Evolutionary conservation across 2,113 vertebrate species (phyloP), one percentile per base, ranked within the genome.

Genomic region (Microcebus tavaratra): DNA sequence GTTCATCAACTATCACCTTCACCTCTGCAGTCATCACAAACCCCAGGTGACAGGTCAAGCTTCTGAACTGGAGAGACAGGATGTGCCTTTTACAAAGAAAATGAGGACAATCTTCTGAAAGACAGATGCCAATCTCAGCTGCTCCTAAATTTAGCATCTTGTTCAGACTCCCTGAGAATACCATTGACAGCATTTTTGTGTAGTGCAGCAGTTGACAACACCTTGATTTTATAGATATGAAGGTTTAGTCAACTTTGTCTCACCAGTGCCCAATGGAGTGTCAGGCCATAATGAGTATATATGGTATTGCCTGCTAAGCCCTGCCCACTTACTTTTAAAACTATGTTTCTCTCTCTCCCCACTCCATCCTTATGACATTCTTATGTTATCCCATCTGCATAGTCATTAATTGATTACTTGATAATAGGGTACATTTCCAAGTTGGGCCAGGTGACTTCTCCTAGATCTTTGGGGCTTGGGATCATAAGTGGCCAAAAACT

Each of bases 41-140:
- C 65, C 59, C 25, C 85, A n/a, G 92, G 79, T 3, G 53, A 88
- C 57, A 61, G 78, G 73, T 57, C 20, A 53, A 1, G 72, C 50
- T 70, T 73, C 31, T 39, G 57, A 90, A 83, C 93, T 45, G 78
- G 89, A 95, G 55, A 94, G 91, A 91, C 34, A n/a, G 70, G 82
- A 29, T 76, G 29, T 42, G 21, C 72, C 53, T 89, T 53, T 81
- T 70, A 34, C 73, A 25, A 39, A 84, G 89, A 39, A 83, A 75
- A 67, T 0, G 9, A 83, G 84, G 76, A 42, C 90, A 36, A 63
- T 31, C 65, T 82, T 23, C 65, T 75, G 84, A 42, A 27, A 90
- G 73, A 84, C 13, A 75, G 34, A 78, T 36, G 68, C 27, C 78
- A 45, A 18, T 81, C 73, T 88, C 90, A 42, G 63, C 29, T 8